Evolutionary conservation across 2,888 invertebrate species (phyloP).

Genomic region (Caenorhabditis afra): DNA sequence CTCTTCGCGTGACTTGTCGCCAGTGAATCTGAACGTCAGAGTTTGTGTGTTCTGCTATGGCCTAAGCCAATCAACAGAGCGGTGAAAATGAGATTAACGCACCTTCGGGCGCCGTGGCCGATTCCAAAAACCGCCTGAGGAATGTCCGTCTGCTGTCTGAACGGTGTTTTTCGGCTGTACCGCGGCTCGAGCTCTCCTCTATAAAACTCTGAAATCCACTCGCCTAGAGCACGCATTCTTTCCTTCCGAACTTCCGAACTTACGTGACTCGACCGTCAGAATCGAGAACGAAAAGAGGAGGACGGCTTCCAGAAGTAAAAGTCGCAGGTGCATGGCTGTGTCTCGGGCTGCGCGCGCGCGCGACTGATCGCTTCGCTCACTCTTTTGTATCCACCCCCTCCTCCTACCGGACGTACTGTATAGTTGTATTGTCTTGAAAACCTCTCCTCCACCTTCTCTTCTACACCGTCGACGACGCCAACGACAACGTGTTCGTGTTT

Average conservation of each 20-base stretch:
- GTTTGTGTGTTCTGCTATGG: not conserved
- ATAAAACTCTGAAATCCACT: slow-evolving; percentile 52
- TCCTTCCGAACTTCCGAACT: too few species aligned
- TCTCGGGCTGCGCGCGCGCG: slow-evolving; percentile 33
- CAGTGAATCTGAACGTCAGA: slow-evolving; percentile 29
- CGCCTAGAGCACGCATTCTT: too few species aligned
- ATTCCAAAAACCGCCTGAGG: slow-evolving; percentile 55
- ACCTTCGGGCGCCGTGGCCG: slow-evolving; percentile 49
- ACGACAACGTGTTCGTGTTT: slow-evolving; percentile 44
- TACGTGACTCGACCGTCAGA: slow-evolving; percentile 16
- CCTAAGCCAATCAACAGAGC: too few species aligned
- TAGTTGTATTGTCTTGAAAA: slow-evolving; percentile 57
- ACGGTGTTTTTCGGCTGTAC: slow-evolving; percentile 65
- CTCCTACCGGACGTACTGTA: slow-evolving; percentile 52
- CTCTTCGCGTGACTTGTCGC: slow-evolving; percentile 38
- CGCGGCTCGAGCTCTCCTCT: slow-evolving; percentile 51
- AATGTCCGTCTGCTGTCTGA: slow-evolving; percentile 50
- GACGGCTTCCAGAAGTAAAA: slow-evolving; percentile 44
- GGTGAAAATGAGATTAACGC: too few species aligned
- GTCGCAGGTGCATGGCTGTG: slow-evolving; percentile 22
- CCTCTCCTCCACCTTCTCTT: not conserved
- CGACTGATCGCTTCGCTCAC: slow-evolving; percentile 51
- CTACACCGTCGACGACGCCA: too few species aligned
- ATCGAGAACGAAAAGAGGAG: slow-evolving; percentile 22
- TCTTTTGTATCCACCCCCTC: slow-evolving; percentile 46